Evolutionary conservation across 2,888 invertebrate genomes (phyloP), one percentile per base, ranked within the genome.

Genomic region (Thyatira batis): DNA sequence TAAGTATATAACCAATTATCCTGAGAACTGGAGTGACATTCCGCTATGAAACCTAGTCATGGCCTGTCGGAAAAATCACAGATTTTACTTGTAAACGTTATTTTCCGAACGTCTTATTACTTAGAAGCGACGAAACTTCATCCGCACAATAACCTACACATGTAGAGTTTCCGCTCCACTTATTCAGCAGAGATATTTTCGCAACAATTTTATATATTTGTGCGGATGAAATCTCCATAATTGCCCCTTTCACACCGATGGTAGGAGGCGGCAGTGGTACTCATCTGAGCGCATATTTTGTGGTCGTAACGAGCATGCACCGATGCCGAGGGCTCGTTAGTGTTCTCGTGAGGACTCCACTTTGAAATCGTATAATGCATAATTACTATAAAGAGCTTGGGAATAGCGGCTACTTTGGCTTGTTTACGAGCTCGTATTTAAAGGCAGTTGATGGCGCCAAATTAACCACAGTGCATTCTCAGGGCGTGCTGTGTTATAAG

Each of bases 321-420:
- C 21, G 17, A 39, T 51, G 51, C 30, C 20, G 44, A 21, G 50
- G n/a, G 51, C 51, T 51, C 51, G 51, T 51, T 51, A 51, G 45
- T 20, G n/a, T 20, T 13, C 43, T 23, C 43, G 25, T 4, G 49
- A 25, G 28, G 25, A 28, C 49, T 49, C 10, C 17, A 20, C 48
- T 25, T 28, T 21, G 8, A 17, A 39, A n/a, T 49, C 49, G 11
- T 27, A 23, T 43, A 13, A n/a, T 39, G 10, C 25, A 44, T 11
- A 44, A 44, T 39, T 39, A 13, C 39, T 39, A 39, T 39, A 17
- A 39, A 17, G 11, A 11, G 23, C 23, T 23, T 23, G 23, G 23
- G 23, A 23, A 23, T 23, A 23, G 23, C 6, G 23, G 23, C 23
- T 23, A 23, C 23, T 23, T 23, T 23, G 23, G 6, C 23, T 6